These are phyloP conservation scores for Diceros bicornis DNA, from an alignment of 2,797 vertebrate genomes.

Conservation along the genomic window DNA sequence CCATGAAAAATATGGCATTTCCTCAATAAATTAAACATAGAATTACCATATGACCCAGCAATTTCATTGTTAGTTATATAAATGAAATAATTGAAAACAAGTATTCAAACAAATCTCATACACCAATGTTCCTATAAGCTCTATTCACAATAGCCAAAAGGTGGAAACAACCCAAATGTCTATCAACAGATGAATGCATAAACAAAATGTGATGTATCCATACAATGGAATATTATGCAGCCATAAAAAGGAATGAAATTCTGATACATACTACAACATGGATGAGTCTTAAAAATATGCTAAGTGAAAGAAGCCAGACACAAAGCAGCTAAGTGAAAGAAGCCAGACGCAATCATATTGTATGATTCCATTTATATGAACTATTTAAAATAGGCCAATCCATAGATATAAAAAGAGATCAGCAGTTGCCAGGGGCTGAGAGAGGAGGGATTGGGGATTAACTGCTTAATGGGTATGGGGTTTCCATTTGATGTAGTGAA, in stretches of 20 bases:
- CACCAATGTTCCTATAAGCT: not conserved
- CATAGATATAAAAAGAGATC: not conserved
- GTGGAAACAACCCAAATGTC: not conserved
- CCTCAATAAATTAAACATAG: slow-evolving; percentile 23
- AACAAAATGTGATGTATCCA: not conserved
- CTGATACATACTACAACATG: not conserved
- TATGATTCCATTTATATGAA: slow-evolving; percentile 46
- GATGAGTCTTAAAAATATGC: slow-evolving; percentile 11
- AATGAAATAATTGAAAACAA: slow-evolving; percentile 22
- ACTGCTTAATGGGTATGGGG: not conserved
- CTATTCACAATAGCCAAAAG: slow-evolving; percentile 9
- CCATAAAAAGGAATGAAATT: slow-evolving; percentile 23
- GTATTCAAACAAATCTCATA: not conserved
- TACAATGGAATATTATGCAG: slow-evolving; percentile 27
- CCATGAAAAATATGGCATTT: not conserved
- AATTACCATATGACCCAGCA: not conserved
- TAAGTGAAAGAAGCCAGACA: slow-evolving; percentile 33
- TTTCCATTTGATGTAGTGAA: not conserved
- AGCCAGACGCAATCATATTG: not conserved
- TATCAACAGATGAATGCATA: slow-evolving; percentile 15
- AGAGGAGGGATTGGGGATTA: not conserved
- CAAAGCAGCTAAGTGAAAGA: slow-evolving; percentile 12
- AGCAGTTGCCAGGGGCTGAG: not conserved
- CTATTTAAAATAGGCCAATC: slow-evolving; percentile 22
- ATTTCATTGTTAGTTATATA: slow-evolving; percentile 8